phyloP scores from a whole-genome alignment of 1,140 invertebrate genomes.

The Chlorops oryzae region DNA sequence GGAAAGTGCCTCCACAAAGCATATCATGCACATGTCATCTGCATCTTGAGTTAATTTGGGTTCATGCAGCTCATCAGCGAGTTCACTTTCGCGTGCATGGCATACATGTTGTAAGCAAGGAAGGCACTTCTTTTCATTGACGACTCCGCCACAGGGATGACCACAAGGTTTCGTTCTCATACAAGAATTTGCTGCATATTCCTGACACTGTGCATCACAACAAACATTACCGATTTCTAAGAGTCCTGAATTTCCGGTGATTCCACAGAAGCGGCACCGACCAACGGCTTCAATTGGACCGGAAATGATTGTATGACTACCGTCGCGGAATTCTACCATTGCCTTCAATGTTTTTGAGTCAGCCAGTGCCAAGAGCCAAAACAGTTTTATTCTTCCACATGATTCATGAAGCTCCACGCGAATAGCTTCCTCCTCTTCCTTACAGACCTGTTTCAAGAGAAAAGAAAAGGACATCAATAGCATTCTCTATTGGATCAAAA shows the following conservation, averaged over 20 bases:
- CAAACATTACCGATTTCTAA: slow-evolving; percentile 90
- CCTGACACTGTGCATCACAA: slow-evolving; percentile 88
- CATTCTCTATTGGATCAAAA: no score
- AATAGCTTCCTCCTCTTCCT: slow-evolving; percentile 91
- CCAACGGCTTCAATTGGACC: slow-evolving; percentile 56
- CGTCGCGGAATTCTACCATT: slow-evolving; percentile 87
- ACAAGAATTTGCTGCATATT: slow-evolving; percentile 80
- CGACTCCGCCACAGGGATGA: slow-evolving; percentile 87
- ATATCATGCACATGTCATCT: slow-evolving; percentile 99
- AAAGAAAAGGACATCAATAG: slow-evolving; percentile 49
- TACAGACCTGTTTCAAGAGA: slow-evolving; percentile 66
- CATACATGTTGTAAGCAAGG: slow-evolving; percentile 67
- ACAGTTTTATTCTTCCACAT: slow-evolving; percentile 89
- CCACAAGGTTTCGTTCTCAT: slow-evolving; percentile 77
- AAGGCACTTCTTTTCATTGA: slow-evolving; percentile 74
- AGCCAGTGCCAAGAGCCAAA: slow-evolving; percentile 88
- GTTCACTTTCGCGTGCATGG: slow-evolving; percentile 50
- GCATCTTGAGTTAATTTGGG: slow-evolving; percentile 81
- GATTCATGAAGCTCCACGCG: slow-evolving; percentile 93
- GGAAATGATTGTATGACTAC: slow-evolving; percentile 49
- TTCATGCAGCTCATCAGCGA: slow-evolving; percentile 51
- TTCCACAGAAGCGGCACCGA: slow-evolving; percentile 88
- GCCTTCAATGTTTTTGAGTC: slow-evolving; percentile 90
- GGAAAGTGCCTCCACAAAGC: slow-evolving; percentile 92
- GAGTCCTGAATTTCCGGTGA: slow-evolving; percentile 73